Base-by-base conservation (phyloP, 2,113 vertebrate species). In the Setophaga coronata region DNA sequence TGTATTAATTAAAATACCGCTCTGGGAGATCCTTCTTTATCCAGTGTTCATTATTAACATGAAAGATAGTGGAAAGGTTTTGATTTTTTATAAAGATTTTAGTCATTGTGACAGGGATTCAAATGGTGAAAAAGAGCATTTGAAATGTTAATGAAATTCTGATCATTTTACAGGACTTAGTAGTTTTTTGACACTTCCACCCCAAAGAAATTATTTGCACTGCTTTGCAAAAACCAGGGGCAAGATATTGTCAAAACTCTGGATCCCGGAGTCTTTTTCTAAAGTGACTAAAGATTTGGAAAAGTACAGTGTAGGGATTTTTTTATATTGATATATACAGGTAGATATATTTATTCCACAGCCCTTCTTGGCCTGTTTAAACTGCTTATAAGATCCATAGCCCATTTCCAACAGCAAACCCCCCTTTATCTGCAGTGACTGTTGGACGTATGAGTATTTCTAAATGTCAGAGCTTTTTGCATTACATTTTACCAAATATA, bases 1-100 rank as follows among this genome's bases (percentile, higher is more conserved):
- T 93, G 34, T 88, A 90, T 94, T 95, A 93, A 96, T 94, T 97
- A 96, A 87, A 93, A 95, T 66, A 78, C 20, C 3, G 2, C 70
- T 85, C 72, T 85, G 84, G 91, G 95, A 97, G 83, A 94, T 66
- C 47, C 50, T 84, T 84, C 88, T 84, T 91, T 88, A 95, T 72
- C 77, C 70, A 82, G 18, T 77, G 48, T 61, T 96, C 93, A 90
- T 94, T 80, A 90, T 73, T 79, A 94, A 70, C 54, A 88, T 73
- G 47, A 87, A 93, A 94, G 89, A 87, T 25, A 76, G 19, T 34
- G n/a, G 82, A 82, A 78, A 93, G 53, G 47, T 85, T 94, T 91
- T 85, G 81, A 93, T 96, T 86, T 91, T 82, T 67, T 65, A 43
- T 62, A 21, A 73, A 82, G 38, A 85, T 87, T 91, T 93, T 62